Evolutionary conservation across 2,113 vertebrate genomes (phyloP).

Genomic region (Agelaius phoeniceus): DNA sequence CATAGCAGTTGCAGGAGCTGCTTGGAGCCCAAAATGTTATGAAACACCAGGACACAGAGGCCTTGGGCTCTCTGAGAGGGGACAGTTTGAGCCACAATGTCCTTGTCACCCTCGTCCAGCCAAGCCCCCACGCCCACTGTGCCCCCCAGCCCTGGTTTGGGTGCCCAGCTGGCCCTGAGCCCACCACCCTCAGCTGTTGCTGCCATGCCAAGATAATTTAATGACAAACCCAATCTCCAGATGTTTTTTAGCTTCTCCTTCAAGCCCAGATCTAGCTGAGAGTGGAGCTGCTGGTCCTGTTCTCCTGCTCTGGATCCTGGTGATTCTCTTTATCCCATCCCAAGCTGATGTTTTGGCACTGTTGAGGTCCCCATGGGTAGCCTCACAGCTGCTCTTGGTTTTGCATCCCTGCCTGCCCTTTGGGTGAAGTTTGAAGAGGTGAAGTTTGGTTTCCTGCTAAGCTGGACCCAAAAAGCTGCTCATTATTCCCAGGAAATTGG

Average conservation of each 20-base stretch:
- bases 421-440: background rate
- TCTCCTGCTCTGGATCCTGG: background rate
- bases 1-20: background rate
- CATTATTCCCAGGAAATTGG: background rate
- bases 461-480: background rate
- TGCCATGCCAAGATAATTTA: background rate
- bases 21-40: rapidly evolving
- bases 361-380: rapidly evolving
- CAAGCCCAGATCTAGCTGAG: background rate
- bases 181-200: background rate
- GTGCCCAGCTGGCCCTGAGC: rapidly evolving
- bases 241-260: background rate
- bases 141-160: background rate
- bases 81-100: background rate
- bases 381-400: background rate
- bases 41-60: background rate
- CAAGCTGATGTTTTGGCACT: background rate
- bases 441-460: background rate
- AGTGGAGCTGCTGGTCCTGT: background rate
- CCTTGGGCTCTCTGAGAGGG: background rate
- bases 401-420: background rate
- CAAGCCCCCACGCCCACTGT: background rate
- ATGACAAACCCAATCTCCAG: background rate
- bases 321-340: background rate
- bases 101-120: background rate